Percentiles rank a stretch among this genome's conserved stretches.
Conservation (phyloP, 2,888 invertebrate species). For the Caenorhabditis sp. region DNA sequence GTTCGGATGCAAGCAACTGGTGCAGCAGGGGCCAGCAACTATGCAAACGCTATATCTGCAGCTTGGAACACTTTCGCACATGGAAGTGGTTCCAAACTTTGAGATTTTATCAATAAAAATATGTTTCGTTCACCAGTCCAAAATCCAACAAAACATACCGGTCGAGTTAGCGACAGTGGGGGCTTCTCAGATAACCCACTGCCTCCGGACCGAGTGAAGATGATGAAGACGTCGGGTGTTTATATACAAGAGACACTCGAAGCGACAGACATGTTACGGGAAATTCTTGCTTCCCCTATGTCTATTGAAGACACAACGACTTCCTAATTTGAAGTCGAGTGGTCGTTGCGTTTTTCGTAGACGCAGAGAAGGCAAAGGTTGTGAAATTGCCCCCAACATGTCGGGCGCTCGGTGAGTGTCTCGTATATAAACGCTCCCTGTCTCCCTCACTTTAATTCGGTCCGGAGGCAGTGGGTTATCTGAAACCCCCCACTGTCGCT, state of each 20-base stretch:
- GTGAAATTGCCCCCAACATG: not conserved
- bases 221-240: not conserved
- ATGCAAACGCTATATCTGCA: no score
- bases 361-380: not conserved
- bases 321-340: not conserved
- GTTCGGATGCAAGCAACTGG: no score
- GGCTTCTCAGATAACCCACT: constrained; percentile 27
- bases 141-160: constrained; percentile 12
- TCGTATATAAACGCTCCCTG: constrained; percentile 6
- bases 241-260: constrained; percentile 12
- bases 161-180: constrained; percentile 30
- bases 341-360: not conserved
- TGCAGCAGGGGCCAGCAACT: no score
- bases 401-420: constrained; percentile 1
- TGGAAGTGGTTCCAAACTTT: no score
- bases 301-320: not conserved
- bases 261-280: not conserved
- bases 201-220: constrained; percentile 21
- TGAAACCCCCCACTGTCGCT: constrained; percentile 18
- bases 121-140: no score
- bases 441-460: not conserved
- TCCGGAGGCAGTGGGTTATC: constrained; percentile 43
- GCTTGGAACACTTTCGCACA: no score
- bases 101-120: no score
- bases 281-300: not conserved